Conservation (phyloP, 2,888 invertebrate species). For the Plebejus melissa region DNA sequence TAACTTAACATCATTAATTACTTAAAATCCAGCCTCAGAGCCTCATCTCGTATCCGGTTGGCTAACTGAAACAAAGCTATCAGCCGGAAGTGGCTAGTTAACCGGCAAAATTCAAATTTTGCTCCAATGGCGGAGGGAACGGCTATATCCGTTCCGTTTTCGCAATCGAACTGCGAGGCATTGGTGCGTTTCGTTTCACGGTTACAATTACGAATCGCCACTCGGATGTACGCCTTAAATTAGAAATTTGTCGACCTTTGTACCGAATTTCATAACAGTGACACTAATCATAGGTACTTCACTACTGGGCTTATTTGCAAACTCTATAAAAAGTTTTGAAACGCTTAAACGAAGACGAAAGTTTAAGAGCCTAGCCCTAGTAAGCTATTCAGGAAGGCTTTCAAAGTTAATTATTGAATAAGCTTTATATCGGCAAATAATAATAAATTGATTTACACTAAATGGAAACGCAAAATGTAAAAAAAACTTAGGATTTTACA, state of each 20-base stretch:
- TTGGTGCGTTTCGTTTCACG: slow-evolving; percentile 62
- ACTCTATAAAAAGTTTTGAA: not conserved
- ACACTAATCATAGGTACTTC: not conserved
- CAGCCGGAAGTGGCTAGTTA: slow-evolving; percentile 72
- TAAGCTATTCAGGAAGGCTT: too few relatives aligned
- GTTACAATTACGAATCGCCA: slow-evolving; percentile 49
- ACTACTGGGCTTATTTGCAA: not conserved
- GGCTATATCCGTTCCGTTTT: slow-evolving; percentile 77
- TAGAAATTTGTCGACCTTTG: slow-evolving; percentile 31
- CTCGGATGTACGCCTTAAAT: slow-evolving; percentile 46
- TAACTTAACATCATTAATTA: slow-evolving; percentile 14
- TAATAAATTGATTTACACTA: too few relatives aligned
- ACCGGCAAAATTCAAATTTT: slow-evolving; percentile 77
- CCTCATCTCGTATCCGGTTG: slow-evolving; percentile 40
- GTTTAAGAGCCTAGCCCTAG: too few relatives aligned
- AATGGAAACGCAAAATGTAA: too few relatives aligned
- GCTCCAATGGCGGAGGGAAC: slow-evolving; percentile 71
- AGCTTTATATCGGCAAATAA: too few relatives aligned
- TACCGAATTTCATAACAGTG: slow-evolving; percentile 2
- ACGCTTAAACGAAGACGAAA: too few relatives aligned
- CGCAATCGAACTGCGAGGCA: slow-evolving; percentile 66
- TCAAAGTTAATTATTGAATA: too few relatives aligned
- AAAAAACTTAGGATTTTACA: too few relatives aligned
- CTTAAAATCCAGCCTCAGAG: slow-evolving; percentile 20
- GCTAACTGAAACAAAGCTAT: slow-evolving; percentile 60